Base-by-base conservation (phyloP, 2,113 vertebrate species). In the Alexandromys fortis region DNA sequence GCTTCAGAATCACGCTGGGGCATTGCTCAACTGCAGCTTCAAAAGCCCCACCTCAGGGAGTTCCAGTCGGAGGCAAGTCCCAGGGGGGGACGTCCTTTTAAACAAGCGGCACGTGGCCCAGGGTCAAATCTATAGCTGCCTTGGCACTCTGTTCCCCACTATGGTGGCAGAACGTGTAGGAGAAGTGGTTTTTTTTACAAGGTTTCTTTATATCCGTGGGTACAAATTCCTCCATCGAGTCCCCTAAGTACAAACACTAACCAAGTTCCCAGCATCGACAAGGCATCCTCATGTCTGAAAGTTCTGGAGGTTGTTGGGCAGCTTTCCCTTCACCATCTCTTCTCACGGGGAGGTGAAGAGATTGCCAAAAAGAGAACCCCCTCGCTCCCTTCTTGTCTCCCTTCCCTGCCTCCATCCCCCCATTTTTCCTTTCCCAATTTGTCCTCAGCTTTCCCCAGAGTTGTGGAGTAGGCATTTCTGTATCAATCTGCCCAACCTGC, bases 11-110 rank as follows among this genome's bases (percentile, higher is more conserved):
- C 30, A 35, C 73, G n/a, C 75, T 49, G 5, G 73, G 55, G 67
- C 89, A 21, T 47, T 87, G 89, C 30, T 83, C 92, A 73, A 85
- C 55, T 19, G 61, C 21, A 17, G 75, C 58, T 65, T 91, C 28
- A 22, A 55, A 90, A 92, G 70, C 49, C 72, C 78, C 63, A 28
- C 45, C 70, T 83, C 89, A 22, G 24, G 86, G 47, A 91, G 38
- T 28, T 49, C 76, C 28, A 12, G 8, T 83, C 79, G 49, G 75
- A 86, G 70, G 33, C 30, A 3, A 92, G 30, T 49, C 67, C 75
- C 38, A n/a, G n/a, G n/a, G 22, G 2, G 75, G 38, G 52, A 68
- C 5, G 38, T 88, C 83, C 52, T 76, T 83, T 78, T 78, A 89
- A 28, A 61, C 14, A 87, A 75, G 42, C 24, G 61, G 75, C 22